A percentile compares a stretch with the other conserved stretches of the same genome.
Evolutionary conservation across 2,888 invertebrate species (phyloP).

Genomic region (Orgyia antiqua): DNA sequence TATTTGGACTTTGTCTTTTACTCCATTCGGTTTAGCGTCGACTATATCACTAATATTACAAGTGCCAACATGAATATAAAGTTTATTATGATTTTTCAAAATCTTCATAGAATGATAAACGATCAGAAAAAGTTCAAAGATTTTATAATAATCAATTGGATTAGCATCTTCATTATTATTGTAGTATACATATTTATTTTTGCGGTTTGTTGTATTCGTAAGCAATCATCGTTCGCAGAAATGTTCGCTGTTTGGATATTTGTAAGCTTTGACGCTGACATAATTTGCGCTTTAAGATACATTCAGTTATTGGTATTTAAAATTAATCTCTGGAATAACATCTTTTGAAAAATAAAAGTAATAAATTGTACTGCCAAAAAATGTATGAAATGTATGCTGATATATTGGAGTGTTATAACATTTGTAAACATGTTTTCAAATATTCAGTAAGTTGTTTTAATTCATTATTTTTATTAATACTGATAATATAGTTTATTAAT

Average conservation of each 20-base stretch:
- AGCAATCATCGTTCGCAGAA: background rate
- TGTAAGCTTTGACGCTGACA: conserved; percentile 5
- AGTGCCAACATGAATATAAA: conserved; percentile 3
- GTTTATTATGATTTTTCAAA: conserved; percentile 9
- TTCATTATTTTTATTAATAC: no score
- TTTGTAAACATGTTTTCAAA: background rate
- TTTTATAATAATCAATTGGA: conserved; percentile 1
- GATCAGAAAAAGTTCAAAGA: background rate
- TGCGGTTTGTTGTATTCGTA: background rate
- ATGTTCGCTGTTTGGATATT: background rate
- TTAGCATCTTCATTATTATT: background rate
- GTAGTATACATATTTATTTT: background rate
- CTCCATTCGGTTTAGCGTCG: conserved; percentile 2
- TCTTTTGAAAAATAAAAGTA: background rate
- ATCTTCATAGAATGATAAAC: conserved; percentile 5
- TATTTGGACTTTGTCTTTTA: conserved; percentile 1
- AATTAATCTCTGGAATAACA: conserved; percentile 11
- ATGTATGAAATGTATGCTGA: conserved; percentile 5
- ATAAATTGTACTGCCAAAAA: background rate
- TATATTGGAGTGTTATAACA: conserved; percentile 3
- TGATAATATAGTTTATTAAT: no score
- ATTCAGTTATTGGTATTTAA: conserved; percentile 9
- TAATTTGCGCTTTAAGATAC: conserved; percentile 7
- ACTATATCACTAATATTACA: conserved; percentile 1
- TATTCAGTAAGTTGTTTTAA: conserved; percentile 12